Conservation (phyloP, 2,797 vertebrate species). For the Paguma larvata region DNA sequence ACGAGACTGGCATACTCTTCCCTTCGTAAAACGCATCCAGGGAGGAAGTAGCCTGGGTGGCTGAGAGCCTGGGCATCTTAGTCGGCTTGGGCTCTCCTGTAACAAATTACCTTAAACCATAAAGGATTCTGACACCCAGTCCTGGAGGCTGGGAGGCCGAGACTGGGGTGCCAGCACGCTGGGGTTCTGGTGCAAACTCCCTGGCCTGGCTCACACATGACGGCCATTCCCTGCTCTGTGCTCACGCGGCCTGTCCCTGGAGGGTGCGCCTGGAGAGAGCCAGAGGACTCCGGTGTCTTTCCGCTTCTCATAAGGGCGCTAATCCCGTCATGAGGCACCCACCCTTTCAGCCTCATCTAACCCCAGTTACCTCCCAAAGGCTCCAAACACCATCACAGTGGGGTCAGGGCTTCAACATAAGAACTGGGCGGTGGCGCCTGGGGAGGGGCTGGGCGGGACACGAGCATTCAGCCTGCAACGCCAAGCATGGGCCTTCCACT, state of each 20-base stretch:
- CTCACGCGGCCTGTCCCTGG: fast-evolving
- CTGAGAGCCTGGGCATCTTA: not conserved
- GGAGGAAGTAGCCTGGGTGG: not conserved
- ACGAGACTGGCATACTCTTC: not conserved
- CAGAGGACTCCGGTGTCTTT: fast-evolving
- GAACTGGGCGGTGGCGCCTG: not conserved
- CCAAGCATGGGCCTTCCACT: not conserved
- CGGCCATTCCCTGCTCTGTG: fast-evolving
- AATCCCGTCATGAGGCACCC: not conserved
- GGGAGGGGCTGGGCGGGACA: fast-evolving
- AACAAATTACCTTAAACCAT: not conserved
- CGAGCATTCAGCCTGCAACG: not conserved
- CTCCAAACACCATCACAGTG: not conserved
- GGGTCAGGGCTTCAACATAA: too few relatives aligned
- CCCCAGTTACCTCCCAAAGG: not conserved
- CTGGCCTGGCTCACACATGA: not conserved
- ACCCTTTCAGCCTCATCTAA: not conserved
- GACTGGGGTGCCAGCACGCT: not conserved
- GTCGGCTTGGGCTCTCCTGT: not conserved
- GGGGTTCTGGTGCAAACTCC: not conserved
- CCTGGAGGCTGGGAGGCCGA: not conserved
- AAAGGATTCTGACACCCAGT: not conserved
- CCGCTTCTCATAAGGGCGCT: not conserved
- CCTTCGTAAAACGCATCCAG: not conserved
- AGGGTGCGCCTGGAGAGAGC: fast-evolving